Percentiles rank a stretch among this genome's conserved stretches.
Evolutionary conservation across 2,113 vertebrate genomes (phyloP).

Genomic region (Pardalotus punctatus): DNA sequence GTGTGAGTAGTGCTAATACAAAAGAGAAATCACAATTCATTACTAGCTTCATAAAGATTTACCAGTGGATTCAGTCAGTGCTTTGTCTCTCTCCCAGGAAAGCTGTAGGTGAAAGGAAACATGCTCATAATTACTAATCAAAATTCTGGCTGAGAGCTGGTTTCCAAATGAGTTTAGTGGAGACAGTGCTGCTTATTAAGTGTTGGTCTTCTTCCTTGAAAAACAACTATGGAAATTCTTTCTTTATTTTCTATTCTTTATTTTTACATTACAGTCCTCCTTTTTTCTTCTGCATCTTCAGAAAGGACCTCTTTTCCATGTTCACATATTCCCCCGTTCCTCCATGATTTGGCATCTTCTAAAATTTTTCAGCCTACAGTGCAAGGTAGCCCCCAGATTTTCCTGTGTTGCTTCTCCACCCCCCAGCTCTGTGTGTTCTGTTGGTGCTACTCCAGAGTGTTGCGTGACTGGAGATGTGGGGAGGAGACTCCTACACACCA

Average conservation of each 20-base stretch:
- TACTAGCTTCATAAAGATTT: background rate
- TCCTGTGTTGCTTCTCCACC: background rate
- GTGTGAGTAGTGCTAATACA: background rate
- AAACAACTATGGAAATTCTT: background rate
- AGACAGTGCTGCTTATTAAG: background rate
- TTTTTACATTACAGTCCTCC: background rate
- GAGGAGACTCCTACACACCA: background rate
- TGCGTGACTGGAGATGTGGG: background rate
- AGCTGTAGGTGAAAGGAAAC: background rate
- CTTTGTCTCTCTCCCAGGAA: background rate
- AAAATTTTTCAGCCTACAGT: background rate
- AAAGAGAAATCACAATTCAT: background rate
- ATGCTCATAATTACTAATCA: background rate
- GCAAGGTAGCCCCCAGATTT: background rate
- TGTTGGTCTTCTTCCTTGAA: background rate
- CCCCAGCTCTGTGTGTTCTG: background rate
- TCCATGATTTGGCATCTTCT: background rate
- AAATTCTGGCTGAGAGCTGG: background rate
- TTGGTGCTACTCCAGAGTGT: accelerated
- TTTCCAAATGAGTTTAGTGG: background rate
- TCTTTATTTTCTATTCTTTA: background rate
- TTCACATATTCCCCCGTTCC: background rate
- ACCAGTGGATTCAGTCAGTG: background rate
- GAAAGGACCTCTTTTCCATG: background rate
- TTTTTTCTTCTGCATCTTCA: background rate